Conservation (phyloP, 2,888 invertebrate genomes). For the Harmothoe impar region DNA sequence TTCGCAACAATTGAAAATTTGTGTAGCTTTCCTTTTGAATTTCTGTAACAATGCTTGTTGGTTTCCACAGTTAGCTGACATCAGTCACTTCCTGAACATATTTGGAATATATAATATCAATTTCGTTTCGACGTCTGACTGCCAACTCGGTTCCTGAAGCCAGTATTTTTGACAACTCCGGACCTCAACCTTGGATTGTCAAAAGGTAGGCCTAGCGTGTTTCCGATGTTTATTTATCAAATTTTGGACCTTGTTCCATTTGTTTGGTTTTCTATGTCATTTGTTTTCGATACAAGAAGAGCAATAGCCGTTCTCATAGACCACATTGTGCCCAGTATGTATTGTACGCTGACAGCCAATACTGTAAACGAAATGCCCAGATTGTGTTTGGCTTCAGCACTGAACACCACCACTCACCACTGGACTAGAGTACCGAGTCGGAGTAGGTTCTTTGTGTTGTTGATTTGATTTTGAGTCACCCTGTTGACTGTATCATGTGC, state of each 20-base stretch:
- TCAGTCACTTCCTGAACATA: background rate
- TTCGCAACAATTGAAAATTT: conserved; percentile 67
- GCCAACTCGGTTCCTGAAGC: conserved; percentile 55
- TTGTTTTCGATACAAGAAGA: background rate
- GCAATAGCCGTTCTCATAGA: background rate
- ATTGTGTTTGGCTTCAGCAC: no score
- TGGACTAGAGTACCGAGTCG: no score
- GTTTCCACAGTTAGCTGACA: conserved; percentile 59
- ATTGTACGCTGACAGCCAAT: background rate
- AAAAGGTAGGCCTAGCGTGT: background rate
- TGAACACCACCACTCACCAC: no score
- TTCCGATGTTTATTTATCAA: conserved; percentile 4
- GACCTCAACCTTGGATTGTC: conserved; percentile 56
- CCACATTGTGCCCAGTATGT: background rate
- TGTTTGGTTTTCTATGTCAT: background rate
- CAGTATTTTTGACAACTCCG: conserved; percentile 48
- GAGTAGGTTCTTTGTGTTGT: no score
- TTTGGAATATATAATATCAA: conserved; percentile 35
- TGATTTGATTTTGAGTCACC: no score
- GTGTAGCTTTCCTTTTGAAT: conserved; percentile 66
- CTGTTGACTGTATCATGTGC: no score
- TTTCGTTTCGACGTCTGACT: conserved; percentile 59
- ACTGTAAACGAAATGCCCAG: no score
- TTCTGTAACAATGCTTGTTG: conserved; percentile 63
- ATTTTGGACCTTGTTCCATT: no score